Percentiles rank a stretch among this genome's conserved stretches.
phyloP scores from a whole-genome alignment of 2,113 vertebrate species.

The Ramphastos sulfuratus region DNA sequence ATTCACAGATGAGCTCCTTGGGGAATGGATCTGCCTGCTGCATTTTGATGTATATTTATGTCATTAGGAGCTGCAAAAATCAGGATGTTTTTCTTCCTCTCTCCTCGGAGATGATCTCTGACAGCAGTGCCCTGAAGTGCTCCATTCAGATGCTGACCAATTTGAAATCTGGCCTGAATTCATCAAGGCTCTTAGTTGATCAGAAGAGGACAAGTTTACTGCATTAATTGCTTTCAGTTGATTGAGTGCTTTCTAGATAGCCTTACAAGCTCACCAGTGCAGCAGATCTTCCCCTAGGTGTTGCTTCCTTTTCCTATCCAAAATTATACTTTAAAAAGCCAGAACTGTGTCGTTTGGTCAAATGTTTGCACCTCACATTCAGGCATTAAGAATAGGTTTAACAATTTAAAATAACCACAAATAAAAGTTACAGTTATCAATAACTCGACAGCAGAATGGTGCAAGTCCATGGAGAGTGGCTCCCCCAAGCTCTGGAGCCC shows the following conservation, averaged over 20 bases:
- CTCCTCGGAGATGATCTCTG: conserved; percentile 10
- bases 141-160: rapidly evolving
- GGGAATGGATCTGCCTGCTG: background rate
- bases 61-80: background rate
- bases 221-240: background rate
- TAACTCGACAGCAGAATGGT: background rate
- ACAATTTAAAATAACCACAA: background rate
- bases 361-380: background rate
- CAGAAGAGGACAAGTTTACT: background rate
- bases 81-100: background rate
- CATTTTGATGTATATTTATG: background rate
- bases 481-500: background rate
- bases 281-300: background rate
- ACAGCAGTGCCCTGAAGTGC: background rate
- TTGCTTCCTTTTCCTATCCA: background rate
- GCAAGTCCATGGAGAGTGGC: conserved; percentile 66
- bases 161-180: conserved; percentile 13
- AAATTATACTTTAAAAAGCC: background rate
- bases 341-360: background rate
- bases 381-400: background rate
- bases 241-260: background rate
- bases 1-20: background rate
- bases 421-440: background rate
- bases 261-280: background rate
- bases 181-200: conserved; percentile 15